These are phyloP conservation scores for Schizopygopsis pylzovi DNA, from an alignment of 2,797 vertebrate species.

Conservation along the genomic window DNA sequence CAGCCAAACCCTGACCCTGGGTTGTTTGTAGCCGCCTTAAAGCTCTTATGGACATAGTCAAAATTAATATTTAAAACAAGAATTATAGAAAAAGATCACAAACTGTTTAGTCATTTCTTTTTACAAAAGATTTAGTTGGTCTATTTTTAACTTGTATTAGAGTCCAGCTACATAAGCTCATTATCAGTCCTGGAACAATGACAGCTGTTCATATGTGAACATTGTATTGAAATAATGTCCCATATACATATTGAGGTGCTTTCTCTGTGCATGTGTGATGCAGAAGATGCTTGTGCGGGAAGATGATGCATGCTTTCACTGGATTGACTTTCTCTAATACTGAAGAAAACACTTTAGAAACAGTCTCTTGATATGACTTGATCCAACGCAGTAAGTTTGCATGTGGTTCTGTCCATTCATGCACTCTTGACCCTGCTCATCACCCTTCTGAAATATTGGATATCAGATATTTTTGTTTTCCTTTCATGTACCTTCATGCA, in stretches of 20 bases:
- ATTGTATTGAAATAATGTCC: conserved; percentile 8
- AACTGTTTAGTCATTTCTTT: not conserved
- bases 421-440: conserved; percentile 27
- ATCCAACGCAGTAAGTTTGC: conserved; percentile 33
- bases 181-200: conserved; percentile 31
- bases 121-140: not conserved
- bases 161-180: conserved; percentile 34
- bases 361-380: not conserved
- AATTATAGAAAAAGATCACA: not conserved
- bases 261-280: conserved; percentile 30
- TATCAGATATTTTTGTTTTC: not conserved
- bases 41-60: not conserved
- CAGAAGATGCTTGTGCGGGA: conserved; percentile 31
- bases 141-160: not conserved
- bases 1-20: not conserved
- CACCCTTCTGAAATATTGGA: conserved; percentile 28
- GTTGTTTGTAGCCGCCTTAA: not conserved
- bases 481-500: not conserved
- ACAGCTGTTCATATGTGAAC: conserved; percentile 51
- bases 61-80: not conserved
- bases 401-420: conserved; percentile 27
- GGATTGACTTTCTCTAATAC: not conserved
- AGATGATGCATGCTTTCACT: conserved; percentile 26
- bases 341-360: conserved; percentile 23
- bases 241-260: conserved; percentile 9